Percentiles rank a stretch among this genome's conserved stretches.
These are phyloP conservation scores for Rhabditoides inermis DNA, from an alignment of 2,888 invertebrate species.

Conservation along the genomic window DNA sequence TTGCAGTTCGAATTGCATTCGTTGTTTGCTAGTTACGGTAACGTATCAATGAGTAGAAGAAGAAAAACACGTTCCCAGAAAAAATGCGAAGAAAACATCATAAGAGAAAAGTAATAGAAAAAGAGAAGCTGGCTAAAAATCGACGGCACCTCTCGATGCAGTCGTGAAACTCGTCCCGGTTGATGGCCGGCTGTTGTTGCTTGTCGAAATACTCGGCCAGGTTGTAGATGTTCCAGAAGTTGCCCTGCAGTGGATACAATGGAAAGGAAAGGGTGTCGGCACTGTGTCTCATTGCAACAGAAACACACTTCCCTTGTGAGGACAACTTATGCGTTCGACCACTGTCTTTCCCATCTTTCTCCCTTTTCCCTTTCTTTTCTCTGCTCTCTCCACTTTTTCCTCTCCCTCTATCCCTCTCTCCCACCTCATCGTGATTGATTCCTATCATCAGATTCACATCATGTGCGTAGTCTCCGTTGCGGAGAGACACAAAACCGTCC, in stretches of 20 bases:
- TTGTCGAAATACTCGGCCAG: constrained; percentile 44
- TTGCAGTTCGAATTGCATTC: no score
- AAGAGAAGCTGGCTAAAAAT: no score
- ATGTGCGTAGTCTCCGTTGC: constrained; percentile 73
- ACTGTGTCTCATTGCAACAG: no score
- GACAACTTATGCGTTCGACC: no score
- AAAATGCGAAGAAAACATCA: not conserved
- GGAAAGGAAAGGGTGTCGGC: no score
- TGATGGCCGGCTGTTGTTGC: constrained; percentile 37
- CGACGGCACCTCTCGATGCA: constrained; percentile 16
- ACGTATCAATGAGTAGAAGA: no score
- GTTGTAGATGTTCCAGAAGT: constrained; percentile 52
- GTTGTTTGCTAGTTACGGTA: no score
- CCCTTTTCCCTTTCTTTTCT: no score
- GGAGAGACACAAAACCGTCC: constrained; percentile 47
- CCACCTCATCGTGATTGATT: constrained; percentile 88
- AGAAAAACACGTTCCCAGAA: not conserved
- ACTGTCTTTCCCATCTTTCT: no score
- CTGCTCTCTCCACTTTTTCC: no score
- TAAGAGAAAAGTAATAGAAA: not conserved
- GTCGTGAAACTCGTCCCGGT: constrained; percentile 35
- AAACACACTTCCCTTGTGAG: not conserved
- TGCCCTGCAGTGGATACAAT: no score
- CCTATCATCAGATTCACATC: constrained; percentile 83
- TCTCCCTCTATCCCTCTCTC: no score